Conservation (phyloP, 2,797 vertebrate genomes). For the Scolopax rusticola region DNA sequence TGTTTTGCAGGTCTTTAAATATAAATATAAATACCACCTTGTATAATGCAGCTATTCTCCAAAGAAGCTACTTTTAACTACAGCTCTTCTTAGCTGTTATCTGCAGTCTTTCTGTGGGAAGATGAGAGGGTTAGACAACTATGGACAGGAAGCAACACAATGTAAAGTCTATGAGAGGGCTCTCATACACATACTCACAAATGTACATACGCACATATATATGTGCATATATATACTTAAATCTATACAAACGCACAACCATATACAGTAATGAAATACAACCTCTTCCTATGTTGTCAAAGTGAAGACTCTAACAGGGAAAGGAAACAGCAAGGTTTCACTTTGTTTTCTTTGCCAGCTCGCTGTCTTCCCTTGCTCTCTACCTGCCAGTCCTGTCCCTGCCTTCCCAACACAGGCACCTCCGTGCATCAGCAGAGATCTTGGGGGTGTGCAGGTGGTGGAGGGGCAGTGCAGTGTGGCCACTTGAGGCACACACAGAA, state of each 20-base stretch:
- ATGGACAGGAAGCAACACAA: background rate
- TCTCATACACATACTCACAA: background rate
- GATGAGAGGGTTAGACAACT: background rate
- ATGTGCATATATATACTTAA: background rate
- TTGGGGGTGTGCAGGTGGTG: background rate
- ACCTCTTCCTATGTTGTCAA: background rate
- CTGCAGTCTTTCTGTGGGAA: background rate
- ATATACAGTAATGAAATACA: background rate
- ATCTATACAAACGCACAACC: background rate
- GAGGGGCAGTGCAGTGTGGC: background rate
- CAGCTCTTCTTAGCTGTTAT: background rate
- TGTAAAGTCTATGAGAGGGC: rapidly evolving
- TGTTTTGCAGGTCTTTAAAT: background rate
- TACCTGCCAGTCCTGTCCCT: background rate
- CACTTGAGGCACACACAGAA: background rate
- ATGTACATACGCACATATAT: background rate
- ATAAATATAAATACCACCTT: background rate
- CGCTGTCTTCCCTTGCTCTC: background rate
- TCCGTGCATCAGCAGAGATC: rapidly evolving
- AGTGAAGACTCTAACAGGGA: background rate
- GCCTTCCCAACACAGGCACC: background rate
- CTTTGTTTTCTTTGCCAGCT: background rate
- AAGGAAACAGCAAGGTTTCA: background rate
- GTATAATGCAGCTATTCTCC: background rate
- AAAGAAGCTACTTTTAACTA: background rate